Conservation (phyloP, 2,113 vertebrate species). For the Elephantulus edwardii region DNA sequence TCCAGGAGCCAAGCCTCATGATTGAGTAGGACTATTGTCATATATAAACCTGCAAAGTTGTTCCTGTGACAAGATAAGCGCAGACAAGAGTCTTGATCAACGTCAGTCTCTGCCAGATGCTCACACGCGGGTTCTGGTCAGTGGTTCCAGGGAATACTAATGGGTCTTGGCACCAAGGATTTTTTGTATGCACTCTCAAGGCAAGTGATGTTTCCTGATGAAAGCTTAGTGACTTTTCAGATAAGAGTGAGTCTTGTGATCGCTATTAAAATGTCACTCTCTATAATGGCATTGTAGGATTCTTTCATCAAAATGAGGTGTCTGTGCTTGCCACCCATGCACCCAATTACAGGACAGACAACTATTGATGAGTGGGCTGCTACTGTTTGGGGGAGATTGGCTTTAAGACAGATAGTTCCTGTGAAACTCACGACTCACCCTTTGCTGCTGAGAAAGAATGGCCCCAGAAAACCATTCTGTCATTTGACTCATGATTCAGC, state of each 20-base stretch:
- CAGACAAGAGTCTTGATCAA: slow-evolving; percentile 16
- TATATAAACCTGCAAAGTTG: slow-evolving; percentile 46
- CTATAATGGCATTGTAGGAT: neutral
- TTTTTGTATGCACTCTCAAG: neutral
- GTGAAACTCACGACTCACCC: neutral
- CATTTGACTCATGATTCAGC: neutral
- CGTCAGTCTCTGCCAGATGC: slow-evolving; percentile 17
- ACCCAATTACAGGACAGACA: neutral
- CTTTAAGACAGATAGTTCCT: neutral
- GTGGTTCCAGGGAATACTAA: neutral
- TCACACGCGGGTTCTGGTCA: slow-evolving; percentile 43
- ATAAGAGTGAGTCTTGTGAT: slow-evolving; percentile 8
- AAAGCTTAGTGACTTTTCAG: neutral
- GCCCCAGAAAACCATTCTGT: neutral
- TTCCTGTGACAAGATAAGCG: slow-evolving; percentile 51
- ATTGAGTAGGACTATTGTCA: slow-evolving; percentile 34
- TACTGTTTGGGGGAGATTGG: neutral
- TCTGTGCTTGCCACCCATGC: neutral
- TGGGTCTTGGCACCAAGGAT: neutral
- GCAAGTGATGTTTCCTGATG: neutral
- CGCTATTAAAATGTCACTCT: slow-evolving; percentile 30
- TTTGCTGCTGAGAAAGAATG: rapidly evolving
- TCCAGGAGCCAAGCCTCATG: slow-evolving; percentile 33
- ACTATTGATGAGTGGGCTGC: neutral
- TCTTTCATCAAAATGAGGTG: slow-evolving; percentile 5